phyloP scores from a whole-genome alignment of 2,888 invertebrate genomes.

The Torymus texanus region DNA sequence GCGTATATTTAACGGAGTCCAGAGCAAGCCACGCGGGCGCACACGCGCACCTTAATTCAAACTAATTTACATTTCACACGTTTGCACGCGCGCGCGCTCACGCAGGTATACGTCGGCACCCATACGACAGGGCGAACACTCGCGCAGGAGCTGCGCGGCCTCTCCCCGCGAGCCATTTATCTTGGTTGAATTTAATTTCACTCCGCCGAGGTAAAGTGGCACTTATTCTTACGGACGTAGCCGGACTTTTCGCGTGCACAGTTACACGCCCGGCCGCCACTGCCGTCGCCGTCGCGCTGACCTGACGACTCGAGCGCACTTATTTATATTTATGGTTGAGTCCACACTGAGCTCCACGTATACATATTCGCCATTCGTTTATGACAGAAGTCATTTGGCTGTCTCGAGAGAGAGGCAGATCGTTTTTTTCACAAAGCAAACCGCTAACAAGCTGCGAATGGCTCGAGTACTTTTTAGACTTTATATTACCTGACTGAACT shows the following conservation, averaged over 20 bases:
- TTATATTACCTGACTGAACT: too few relatives aligned
- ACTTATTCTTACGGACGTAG: slow-evolving; percentile 66
- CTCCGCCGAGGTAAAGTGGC: slow-evolving; percentile 62
- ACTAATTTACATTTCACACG: slow-evolving; percentile 69
- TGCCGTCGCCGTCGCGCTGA: too few relatives aligned
- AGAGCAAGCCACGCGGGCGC: background rate
- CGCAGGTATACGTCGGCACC: background rate
- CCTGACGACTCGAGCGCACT: slow-evolving; percentile 43
- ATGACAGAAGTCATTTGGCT: slow-evolving; percentile 45
- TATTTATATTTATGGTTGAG: slow-evolving; percentile 51
- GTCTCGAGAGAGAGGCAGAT: background rate
- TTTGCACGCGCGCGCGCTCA: slow-evolving; percentile 60
- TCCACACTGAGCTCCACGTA: background rate
- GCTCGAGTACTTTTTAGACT: too few relatives aligned
- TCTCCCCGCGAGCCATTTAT: slow-evolving; percentile 62
- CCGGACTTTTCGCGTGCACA: slow-evolving; percentile 38
- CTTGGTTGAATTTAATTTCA: slow-evolving; percentile 71
- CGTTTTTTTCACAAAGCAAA: too few relatives aligned
- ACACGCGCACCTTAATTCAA: slow-evolving; percentile 63
- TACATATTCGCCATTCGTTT: slow-evolving; percentile 28
- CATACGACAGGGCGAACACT: background rate
- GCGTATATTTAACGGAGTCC: slow-evolving; percentile 22
- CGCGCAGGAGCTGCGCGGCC: too few relatives aligned
- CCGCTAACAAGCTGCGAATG: too few relatives aligned
- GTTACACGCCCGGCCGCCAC: background rate